Base-by-base conservation (phyloP, 2,797 vertebrate species). In the Rhadinocentrus ornatus region DNA sequence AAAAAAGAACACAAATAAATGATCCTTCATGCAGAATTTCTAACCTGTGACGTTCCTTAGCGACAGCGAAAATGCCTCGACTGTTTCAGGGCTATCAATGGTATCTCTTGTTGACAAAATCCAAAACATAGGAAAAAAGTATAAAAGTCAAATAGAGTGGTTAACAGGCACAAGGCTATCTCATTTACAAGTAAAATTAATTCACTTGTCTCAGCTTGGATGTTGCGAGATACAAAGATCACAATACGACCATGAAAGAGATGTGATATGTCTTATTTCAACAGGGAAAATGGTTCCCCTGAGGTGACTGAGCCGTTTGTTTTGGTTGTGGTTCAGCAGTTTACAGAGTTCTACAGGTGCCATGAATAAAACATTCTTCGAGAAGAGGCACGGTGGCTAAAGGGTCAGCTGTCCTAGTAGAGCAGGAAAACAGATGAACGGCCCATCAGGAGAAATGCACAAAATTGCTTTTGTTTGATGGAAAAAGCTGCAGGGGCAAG, bases 331-430 rank as follows among this genome's bases (percentile, higher is more conserved):
- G 75, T 78, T 66, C 31, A 72, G 53, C 72, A 35, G 77, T 85
- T 89, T 86, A 74, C 78, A 54, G 76, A 77, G 79, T 84, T 83
- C 76, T 52, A 72, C 83, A 73, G 81, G 80, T 81, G 64, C 62
- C 72, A 89, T 92, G 91, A 93, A 92, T 92, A 92, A 93, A 90
- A 90, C 89, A 91, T 90, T 15, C 35, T 24, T 68, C 87, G 80
- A 86, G 76, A 86, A 62, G 77, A 88, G 78, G 73, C 85, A 85
- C 83, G 87, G 84, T 83, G 87, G 79, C 82, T 54, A 12, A 70
- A 73, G 86, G 90, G 89, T 92, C 90, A 90, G 76, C 78, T 73
- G 86, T 82, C 89, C 83, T 57, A 80, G 74, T 58, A 75, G 71
- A 64, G 53, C 71, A 18, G 63, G 77, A 85, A 88, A 80, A 78